phyloP scores from a whole-genome alignment of 2,797 vertebrate species.

The Pseudopleuronectes americanus region DNA sequence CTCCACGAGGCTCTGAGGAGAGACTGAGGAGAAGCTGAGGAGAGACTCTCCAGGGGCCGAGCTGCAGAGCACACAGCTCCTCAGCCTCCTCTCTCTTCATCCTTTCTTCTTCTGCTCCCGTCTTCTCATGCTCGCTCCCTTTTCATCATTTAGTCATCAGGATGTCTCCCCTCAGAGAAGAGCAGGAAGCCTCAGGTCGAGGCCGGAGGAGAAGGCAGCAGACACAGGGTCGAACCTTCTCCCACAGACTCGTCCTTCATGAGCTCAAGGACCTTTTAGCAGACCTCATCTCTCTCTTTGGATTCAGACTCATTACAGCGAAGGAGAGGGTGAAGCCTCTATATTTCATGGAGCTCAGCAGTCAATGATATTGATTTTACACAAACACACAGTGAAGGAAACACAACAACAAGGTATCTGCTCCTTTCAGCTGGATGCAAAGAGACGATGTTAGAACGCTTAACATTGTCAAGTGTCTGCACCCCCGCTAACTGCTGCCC shows the following conservation, averaged over 20 bases:
- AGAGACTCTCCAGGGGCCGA: slow-evolving; percentile 36
- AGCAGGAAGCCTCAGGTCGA: background rate
- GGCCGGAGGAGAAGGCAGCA: background rate
- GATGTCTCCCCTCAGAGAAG: too few relatives aligned
- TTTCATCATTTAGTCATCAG: slow-evolving; percentile 65
- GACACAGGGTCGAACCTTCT: too few relatives aligned
- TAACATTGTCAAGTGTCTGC: too few relatives aligned
- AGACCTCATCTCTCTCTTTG: slow-evolving; percentile 41
- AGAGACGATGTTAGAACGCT: too few relatives aligned
- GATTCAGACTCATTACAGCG: slow-evolving; percentile 29
- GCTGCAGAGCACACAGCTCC: background rate
- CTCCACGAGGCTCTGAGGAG: too few relatives aligned
- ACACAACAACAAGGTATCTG: background rate
- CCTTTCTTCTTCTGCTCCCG: slow-evolving; percentile 26
- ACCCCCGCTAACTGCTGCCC: too few relatives aligned
- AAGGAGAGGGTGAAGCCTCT: slow-evolving; percentile 10
- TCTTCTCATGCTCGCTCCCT: slow-evolving; percentile 26
- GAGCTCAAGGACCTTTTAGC: slow-evolving; percentile 14
- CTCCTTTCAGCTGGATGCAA: too few relatives aligned
- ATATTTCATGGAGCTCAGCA: slow-evolving; percentile 12
- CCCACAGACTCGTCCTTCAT: background rate
- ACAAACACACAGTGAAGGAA: background rate
- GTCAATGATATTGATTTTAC: background rate
- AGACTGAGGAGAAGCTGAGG: background rate
- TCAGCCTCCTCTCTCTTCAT: slow-evolving; percentile 8